Conservation (phyloP, 2,113 vertebrate genomes). For the Anser cygnoides region DNA sequence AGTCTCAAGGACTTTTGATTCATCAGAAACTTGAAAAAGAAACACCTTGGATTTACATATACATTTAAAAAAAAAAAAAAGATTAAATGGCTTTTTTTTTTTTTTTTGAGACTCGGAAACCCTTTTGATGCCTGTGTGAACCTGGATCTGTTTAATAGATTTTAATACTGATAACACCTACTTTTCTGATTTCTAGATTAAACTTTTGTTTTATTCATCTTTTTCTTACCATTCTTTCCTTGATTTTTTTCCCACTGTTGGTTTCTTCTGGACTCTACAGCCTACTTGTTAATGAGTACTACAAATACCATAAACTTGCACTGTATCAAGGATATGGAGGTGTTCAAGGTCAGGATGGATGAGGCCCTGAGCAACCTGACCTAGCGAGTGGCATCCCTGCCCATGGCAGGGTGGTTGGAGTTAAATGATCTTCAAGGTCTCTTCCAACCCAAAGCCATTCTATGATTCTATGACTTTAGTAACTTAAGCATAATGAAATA, state of each 20-base stretch:
- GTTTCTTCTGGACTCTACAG: background rate
- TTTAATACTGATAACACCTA: background rate
- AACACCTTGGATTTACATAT: background rate
- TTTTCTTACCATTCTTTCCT: background rate
- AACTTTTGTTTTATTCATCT: background rate
- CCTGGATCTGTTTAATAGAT: background rate
- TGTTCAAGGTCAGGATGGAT: too few relatives aligned
- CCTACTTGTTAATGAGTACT: background rate
- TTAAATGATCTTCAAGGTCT: too few relatives aligned
- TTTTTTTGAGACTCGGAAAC: background rate
- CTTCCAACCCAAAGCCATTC: too few relatives aligned
- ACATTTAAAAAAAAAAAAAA: background rate
- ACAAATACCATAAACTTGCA: background rate
- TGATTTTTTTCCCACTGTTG: background rate
- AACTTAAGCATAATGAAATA: background rate
- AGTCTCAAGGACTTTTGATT: constrained; percentile 3
- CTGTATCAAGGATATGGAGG: background rate
- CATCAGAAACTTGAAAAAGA: background rate
- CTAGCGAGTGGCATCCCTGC: too few relatives aligned
- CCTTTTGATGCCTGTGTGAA: background rate
- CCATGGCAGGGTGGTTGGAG: too few relatives aligned
- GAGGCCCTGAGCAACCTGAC: too few relatives aligned
- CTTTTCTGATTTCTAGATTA: background rate
- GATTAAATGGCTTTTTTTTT: background rate
- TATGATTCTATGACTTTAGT: background rate